Percentiles rank a stretch among this genome's conserved stretches.
These are phyloP conservation scores for Coptotermes formosanus DNA, from an alignment of 1,140 invertebrate species.

Conservation along the genomic window DNA sequence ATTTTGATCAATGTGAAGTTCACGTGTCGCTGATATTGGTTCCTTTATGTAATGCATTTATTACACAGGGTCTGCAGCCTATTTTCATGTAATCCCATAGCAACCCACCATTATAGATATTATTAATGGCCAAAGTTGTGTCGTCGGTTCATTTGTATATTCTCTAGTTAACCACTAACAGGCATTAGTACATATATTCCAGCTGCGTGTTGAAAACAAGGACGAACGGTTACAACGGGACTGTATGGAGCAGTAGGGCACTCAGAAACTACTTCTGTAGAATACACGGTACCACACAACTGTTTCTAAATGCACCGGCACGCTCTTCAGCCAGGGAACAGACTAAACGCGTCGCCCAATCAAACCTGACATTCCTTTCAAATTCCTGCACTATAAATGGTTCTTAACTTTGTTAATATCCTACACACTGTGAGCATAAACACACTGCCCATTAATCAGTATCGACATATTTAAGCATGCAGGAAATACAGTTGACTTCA, in stretches of 20 bases:
- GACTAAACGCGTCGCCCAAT: too few species aligned
- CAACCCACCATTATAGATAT: background rate
- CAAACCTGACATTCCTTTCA: too few species aligned
- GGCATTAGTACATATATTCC: background rate
- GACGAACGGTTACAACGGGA: background rate
- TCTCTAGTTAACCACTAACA: slow-evolving; percentile 2
- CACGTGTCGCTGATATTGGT: background rate
- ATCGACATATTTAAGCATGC: too few species aligned
- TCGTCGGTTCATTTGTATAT: background rate
- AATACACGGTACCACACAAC: too few species aligned
- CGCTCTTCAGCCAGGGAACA: too few species aligned
- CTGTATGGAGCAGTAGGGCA: background rate
- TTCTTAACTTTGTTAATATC: too few species aligned
- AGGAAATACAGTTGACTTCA: too few species aligned
- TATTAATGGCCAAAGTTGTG: slow-evolving; percentile 5
- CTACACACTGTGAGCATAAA: too few species aligned
- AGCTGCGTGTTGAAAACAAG: background rate
- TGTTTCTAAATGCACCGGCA: too few species aligned
- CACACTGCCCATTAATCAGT: too few species aligned
- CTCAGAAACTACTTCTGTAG: background rate
- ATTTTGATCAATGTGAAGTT: background rate
- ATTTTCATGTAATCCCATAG: background rate
- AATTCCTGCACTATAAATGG: too few species aligned
- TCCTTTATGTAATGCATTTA: background rate
- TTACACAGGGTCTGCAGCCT: background rate